A percentile compares a stretch with the other conserved stretches of the same genome.
These are phyloP conservation scores for Lordiphosa mommai DNA, from an alignment of 1,140 invertebrate species.

Conservation along the genomic window DNA sequence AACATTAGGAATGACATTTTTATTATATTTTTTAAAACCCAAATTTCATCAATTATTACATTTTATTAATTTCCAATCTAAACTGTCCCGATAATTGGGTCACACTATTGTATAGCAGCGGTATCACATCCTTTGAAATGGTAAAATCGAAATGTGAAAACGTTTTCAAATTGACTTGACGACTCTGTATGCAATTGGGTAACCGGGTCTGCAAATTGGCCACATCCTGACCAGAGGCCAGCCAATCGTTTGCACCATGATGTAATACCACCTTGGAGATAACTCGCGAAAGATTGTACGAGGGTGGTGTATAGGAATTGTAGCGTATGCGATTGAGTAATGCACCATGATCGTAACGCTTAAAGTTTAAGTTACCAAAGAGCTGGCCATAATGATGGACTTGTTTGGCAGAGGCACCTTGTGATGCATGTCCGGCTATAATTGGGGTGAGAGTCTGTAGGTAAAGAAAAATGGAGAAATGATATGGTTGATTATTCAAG, in stretches of 20 bases:
- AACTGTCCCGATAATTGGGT: neutral
- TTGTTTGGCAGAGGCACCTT: constrained; percentile 31
- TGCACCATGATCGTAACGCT: constrained; percentile 19
- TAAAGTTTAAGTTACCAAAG: constrained; percentile 1
- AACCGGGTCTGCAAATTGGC: neutral
- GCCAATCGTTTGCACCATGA: constrained; percentile 34
- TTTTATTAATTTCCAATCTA: neutral
- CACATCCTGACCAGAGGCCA: constrained; percentile 16
- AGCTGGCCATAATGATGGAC: constrained; percentile 47
- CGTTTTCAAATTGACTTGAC: neutral
- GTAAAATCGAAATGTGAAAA: constrained; percentile 47
- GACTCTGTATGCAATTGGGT: constrained; percentile 29
- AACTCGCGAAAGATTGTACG: constrained; percentile 29
- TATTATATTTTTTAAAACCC: no score
- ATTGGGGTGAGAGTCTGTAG: constrained; percentile 35
- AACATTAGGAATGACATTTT: no score
- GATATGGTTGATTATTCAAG: neutral
- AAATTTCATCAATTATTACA: no score
- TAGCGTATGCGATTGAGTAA: constrained; percentile 18
- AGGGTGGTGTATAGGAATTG: neutral
- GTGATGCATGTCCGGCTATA: constrained; percentile 30
- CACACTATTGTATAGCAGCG: constrained; percentile 21
- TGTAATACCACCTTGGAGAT: constrained; percentile 26
- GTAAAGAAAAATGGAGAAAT: neutral
- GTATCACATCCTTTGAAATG: constrained; percentile 29